These are phyloP conservation scores for Anguilla rostrata DNA, from an alignment of 2,113 vertebrate species.

Conservation along the genomic window DNA sequence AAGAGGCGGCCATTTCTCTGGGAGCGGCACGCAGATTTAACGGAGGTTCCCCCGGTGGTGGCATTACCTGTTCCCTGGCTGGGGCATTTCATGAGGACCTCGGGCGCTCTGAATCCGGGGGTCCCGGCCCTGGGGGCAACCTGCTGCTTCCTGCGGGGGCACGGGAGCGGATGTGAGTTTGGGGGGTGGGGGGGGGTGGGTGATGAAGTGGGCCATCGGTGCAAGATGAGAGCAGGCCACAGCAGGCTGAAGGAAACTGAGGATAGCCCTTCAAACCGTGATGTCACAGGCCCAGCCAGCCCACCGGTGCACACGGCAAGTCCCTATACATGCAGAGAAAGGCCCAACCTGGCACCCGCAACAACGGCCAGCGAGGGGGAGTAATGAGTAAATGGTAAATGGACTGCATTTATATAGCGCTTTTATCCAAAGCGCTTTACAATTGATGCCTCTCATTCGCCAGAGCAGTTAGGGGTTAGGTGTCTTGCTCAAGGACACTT, in stretches of 20 bases:
- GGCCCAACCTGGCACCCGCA: no score
- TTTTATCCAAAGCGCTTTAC: no score
- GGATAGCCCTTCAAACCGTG: background rate
- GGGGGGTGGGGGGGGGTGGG: no score
- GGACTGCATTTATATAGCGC: no score
- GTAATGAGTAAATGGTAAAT: background rate
- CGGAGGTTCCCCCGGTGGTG: no score
- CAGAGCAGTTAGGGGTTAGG: no score
- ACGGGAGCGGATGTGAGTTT: background rate
- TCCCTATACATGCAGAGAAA: background rate
- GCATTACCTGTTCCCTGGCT: constrained; percentile 87
- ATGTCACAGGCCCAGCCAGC: background rate
- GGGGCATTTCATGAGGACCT: constrained; percentile 92
- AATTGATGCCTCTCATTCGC: no score
- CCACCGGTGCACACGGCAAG: background rate
- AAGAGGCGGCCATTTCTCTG: background rate
- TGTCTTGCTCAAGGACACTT: no score
- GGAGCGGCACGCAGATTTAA: no score
- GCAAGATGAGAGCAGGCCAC: background rate
- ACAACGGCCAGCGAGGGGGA: no score
- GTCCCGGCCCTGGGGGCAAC: constrained; percentile 93
- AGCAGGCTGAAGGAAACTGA: background rate
- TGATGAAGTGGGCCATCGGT: background rate
- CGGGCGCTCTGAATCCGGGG: constrained; percentile 94
- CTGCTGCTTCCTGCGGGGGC: constrained; percentile 77